Evolutionary conservation across 1,140 invertebrate species (phyloP), one percentile per base, ranked within the genome.

Genomic region (Goniozus legneri): DNA sequence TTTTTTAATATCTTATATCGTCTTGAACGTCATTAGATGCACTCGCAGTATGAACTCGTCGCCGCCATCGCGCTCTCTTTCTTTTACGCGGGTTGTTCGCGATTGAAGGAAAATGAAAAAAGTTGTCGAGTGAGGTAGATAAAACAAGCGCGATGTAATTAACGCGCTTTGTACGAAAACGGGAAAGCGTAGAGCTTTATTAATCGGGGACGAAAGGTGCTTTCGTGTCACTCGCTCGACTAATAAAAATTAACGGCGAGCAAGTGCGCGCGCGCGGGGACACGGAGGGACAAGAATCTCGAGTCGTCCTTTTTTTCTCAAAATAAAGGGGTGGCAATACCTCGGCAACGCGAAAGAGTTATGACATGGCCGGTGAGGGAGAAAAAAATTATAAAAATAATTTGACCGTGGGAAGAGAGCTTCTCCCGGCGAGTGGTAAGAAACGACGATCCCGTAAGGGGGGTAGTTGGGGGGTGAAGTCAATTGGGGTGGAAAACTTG

Each of bases 331-430:
- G 59, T 62, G 56, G 56, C 49, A n/a, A 49, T 44, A 16, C 44
- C 44, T 38, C 42, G 47, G 15, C 27, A 6, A 35, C 30, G 41
- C 42, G 43, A 53, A 50, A 48, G 53, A 44, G 51, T n/a, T n/a
- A n/a, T n/a, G n/a, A n/a, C n/a, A n/a, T n/a, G n/a, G n/a, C n/a
- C n/a, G n/a, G n/a, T n/a, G 50, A 55, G 46, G 50, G 48, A 53
- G 52, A 65, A 57, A 65, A 62, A 62, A 65, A 65, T 65, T 65
- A 62, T 64, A 58, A 64, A 65, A 62, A 65, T 65, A 65, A 65
- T 65, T 61, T 53, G 53, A 50, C 41, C 52, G 32, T 4, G 14
- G 12, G 32, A 8, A 14, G 47, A 35, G 19, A 44, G 31, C 12
- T n/a, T n/a, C n/a, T n/a, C n/a, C n/a, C n/a, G n/a, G n/a, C n/a